Percentiles rank a stretch among this genome's conserved stretches.
phyloP scores from a whole-genome alignment of 2,797 vertebrate species.

The Triplophysa bombifrons region DNA sequence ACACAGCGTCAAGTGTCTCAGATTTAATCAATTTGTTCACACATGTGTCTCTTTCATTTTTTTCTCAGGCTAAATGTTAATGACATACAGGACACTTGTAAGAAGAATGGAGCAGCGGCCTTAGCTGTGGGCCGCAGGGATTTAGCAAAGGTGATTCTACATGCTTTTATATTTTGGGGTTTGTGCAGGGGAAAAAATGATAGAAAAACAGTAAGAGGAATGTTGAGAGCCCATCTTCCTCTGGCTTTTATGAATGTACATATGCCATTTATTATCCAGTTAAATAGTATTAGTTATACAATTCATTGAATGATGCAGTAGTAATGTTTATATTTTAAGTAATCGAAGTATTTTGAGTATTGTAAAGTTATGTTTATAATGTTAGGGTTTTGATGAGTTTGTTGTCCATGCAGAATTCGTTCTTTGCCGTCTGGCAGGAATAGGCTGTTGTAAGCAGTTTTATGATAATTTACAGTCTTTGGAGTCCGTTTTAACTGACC shows the following conservation, averaged over 20 bases:
- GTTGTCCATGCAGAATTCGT: not conserved
- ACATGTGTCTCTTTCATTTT: not conserved
- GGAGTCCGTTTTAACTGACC: not conserved
- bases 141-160: conserved; percentile 85
- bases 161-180: not conserved
- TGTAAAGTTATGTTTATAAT: not conserved
- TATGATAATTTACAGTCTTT: not conserved
- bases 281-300: not conserved
- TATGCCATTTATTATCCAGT: not conserved
- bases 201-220: not conserved
- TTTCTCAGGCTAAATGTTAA: conserved; percentile 85
- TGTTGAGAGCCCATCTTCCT: not conserved
- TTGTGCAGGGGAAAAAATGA: not conserved
- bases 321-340: no score
- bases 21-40: conserved; percentile 1
- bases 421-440: not conserved
- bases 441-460: not conserved
- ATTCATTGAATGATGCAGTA: not conserved
- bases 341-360: not conserved
- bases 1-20: not conserved
- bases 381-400: not conserved
- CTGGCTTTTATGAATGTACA: not conserved
- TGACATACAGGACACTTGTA: conserved; percentile 94
- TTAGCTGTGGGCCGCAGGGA: conserved; percentile 88
- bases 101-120: conserved; percentile 90